Evolutionary conservation across 2,113 vertebrate species (phyloP).

Genomic region (Xiphorhynchus elegans): DNA sequence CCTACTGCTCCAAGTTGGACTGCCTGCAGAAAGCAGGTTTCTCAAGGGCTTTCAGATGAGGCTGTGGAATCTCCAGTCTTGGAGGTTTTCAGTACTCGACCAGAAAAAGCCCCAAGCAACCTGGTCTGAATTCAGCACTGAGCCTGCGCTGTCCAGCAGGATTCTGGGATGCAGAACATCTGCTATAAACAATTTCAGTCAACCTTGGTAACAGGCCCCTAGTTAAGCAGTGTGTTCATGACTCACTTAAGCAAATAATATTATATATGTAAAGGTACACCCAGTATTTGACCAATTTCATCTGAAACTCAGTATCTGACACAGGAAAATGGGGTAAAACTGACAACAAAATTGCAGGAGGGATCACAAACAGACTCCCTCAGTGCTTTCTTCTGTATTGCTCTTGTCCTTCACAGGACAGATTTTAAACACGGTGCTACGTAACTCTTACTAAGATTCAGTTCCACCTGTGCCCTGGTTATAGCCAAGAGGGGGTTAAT

Average conservation of each 20-base stretch:
- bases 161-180: neutral
- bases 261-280: neutral
- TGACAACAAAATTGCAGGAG: neutral
- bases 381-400: neutral
- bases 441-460: neutral
- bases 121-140: neutral
- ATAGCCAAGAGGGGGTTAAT: neutral
- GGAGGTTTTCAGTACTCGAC: neutral
- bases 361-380: neutral
- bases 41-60: neutral
- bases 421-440: neutral
- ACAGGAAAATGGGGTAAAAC: neutral
- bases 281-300: neutral
- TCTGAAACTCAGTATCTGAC: neutral
- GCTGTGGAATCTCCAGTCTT: neutral
- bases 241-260: neutral
- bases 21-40: neutral
- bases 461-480: neutral
- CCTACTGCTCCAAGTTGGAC: neutral
- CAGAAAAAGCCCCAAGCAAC: neutral
- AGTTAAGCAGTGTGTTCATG: neutral
- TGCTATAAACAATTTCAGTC: neutral
- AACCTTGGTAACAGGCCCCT: neutral
- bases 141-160: neutral
- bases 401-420: neutral